Base-by-base conservation (phyloP, 2,113 vertebrate genomes). In the Callorhinus ursinus region DNA sequence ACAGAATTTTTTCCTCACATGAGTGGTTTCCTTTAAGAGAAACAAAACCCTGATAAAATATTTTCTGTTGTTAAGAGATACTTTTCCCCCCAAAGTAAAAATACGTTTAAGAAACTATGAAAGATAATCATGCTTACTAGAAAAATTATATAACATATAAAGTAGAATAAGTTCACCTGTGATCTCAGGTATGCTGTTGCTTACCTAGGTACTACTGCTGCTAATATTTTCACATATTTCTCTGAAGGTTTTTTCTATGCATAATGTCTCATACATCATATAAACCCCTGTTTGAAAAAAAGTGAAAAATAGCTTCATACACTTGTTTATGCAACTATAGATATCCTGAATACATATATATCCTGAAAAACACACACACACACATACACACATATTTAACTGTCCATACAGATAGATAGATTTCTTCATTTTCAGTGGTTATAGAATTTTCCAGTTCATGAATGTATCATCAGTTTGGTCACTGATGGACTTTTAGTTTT, bases 41-140 rank as follows among this genome's bases (percentile, higher is more conserved):
- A 96, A 96, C 1, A 87, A 96, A 95, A 74, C 7, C 9, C 11
- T 83, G 33, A 46, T 79, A 88, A 94, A 94, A 59, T 88, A 77
- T 26, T 93, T 95, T 93, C 19, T 93, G 14, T 33, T 91, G 51
- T 88, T 65, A 90, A 74, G 86, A 95, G 67, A 18, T 92, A 57
- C 24, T 83, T 91, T 86, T 31, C 22, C 19, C 55, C 15, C 28
- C 18, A 53, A 49, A 93, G 9, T 96, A 14, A 81, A 88, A 88
- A 51, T 61, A 93, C 24, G 12, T 61, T 88, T 87, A 83, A 74
- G 74, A 88, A 96, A 85, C 14, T 28, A 74, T 88, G 1, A 81
- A 93, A 39, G 28, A 57, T 69, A 26, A 36, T 33, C 4, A 49
- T 87, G 26, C 19, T 72, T 84, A 42, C 16, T 61, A 22, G 31